These are phyloP conservation scores for Trichonephila clavata DNA, from an alignment of 1,140 invertebrate species.

Conservation along the genomic window DNA sequence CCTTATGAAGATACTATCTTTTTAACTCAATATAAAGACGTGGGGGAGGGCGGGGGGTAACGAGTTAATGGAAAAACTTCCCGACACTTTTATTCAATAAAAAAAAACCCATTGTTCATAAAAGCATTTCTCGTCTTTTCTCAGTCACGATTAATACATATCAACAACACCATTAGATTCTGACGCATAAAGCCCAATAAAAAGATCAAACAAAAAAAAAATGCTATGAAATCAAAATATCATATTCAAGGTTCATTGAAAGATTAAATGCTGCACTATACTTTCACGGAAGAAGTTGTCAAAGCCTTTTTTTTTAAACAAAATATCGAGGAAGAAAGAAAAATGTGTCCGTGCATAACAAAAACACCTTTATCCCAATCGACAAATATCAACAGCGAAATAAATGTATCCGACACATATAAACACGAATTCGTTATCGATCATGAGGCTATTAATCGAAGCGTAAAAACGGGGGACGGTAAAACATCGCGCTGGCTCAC, in stretches of 20 bases:
- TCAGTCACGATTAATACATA: no score
- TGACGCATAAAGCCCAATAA: no score
- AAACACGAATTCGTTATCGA: conserved; percentile 29
- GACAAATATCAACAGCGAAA: not conserved
- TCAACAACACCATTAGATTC: no score
- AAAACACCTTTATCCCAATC: not conserved
- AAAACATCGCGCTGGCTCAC: not conserved
- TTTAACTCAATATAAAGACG: no score
- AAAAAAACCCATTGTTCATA: no score
- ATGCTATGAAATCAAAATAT: no score
- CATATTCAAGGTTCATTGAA: not conserved
- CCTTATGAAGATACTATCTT: no score
- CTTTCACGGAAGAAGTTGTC: not conserved
- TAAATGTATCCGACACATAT: conserved; percentile 16
- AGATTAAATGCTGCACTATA: not conserved
- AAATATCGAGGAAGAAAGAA: not conserved
- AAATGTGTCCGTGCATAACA: not conserved
- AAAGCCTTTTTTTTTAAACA: not conserved
- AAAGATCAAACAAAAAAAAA: no score
- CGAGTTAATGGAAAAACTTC: no score
- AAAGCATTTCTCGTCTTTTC: no score
- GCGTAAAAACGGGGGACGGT: not conserved
- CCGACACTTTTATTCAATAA: no score
- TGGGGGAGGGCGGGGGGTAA: no score
- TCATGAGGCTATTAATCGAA: conserved; percentile 4